Evolutionary conservation across 2,888 invertebrate genomes (phyloP).

Genomic region (Drosophila colorata): DNA sequence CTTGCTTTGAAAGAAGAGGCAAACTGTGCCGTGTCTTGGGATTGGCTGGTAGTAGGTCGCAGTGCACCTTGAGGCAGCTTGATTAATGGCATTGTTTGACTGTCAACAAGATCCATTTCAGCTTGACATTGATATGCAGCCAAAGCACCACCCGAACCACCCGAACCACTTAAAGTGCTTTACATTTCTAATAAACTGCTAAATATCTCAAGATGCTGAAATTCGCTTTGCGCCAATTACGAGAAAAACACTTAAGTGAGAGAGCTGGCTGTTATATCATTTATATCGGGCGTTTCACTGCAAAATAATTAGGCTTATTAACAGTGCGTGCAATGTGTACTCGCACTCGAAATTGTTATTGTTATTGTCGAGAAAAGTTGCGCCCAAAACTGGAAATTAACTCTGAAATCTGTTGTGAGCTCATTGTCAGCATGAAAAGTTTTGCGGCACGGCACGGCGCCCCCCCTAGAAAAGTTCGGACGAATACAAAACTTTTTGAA

Average conservation of each 20-base stretch:
- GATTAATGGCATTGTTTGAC: slow-evolving; percentile 74
- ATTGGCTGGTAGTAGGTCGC: slow-evolving; percentile 5
- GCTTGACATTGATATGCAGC: slow-evolving; percentile 68
- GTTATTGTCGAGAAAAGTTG: slow-evolving; percentile 71
- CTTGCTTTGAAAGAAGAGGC: slow-evolving; percentile 9
- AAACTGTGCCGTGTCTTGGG: slow-evolving; percentile 28
- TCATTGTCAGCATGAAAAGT: slow-evolving; percentile 77
- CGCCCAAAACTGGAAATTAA: slow-evolving; percentile 69
- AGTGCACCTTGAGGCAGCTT: slow-evolving; percentile 71
- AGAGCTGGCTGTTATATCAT: slow-evolving; percentile 47
- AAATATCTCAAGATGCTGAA: slow-evolving; percentile 25
- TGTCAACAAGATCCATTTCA: slow-evolving; percentile 72
- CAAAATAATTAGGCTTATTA: slow-evolving; percentile 75
- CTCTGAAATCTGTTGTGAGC: slow-evolving; percentile 80
- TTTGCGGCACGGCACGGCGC: slow-evolving; percentile 32
- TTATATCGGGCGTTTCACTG: slow-evolving; percentile 52
- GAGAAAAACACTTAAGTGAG: slow-evolving; percentile 28
- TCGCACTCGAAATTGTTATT: slow-evolving; percentile 58
- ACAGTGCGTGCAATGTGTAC: slow-evolving; percentile 67
- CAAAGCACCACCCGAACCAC: slow-evolving; percentile 13
- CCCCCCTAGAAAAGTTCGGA: slow-evolving; percentile 54
- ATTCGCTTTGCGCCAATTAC: slow-evolving; percentile 46
- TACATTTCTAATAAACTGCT: slow-evolving; percentile 44
- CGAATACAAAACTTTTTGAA: slow-evolving; percentile 69
- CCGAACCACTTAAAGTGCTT: slow-evolving; percentile 16